Evolutionary conservation across 92 coral and sea anemone species (phyloP), one percentile per base, ranked within the genome.

Genomic region (Nematostella vectensis): DNA sequence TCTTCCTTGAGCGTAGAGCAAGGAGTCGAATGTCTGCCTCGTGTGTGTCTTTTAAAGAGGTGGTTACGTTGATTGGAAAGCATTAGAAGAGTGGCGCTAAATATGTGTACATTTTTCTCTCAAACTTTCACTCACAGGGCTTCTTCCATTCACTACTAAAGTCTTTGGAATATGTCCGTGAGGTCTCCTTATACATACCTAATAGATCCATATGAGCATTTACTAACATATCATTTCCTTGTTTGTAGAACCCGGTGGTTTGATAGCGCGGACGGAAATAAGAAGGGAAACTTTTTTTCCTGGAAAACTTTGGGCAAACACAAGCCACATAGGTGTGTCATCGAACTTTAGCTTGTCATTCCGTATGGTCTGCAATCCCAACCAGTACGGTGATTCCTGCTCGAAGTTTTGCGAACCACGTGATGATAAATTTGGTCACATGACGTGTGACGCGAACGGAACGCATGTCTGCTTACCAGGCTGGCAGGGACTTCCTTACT

Each of bases 401-500:
- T 44, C 57, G 27, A 78, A 18, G 29, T 15, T 24, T 15, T 91
- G 98, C 19, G 25, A 25, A 0, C 93, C 98, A 19, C 88, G 94
- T n/a, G 57, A 91, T 51, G 96, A 91, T 55, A 28, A 11, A 0
- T 29, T 30, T 23, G 98, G 96, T 3, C 98, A 91, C 45, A 76
- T 54, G 36, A 70, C 76, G 1, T 91, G 98, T 48, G 76, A 69
- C 42, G 66, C 57, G 22, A 22, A 59, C 31, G 98, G 98, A 12
- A 59, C 44, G 13, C 67, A 37, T 48, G 79, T 91, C n/a, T 91
- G 98, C 57, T 58, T 63, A 16, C 70, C 83, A 1, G 98, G 98
- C 22, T 91, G 98, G 98, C 52, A 61, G 6, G 81, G 71, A n/a
- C 48, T 4, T 0, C 27, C 67, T 27, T 58, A 63, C 13, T 39